Percentiles rank a stretch among this genome's conserved stretches.
phyloP scores from a whole-genome alignment of 2,797 vertebrate genomes.

The Podargus strigoides region DNA sequence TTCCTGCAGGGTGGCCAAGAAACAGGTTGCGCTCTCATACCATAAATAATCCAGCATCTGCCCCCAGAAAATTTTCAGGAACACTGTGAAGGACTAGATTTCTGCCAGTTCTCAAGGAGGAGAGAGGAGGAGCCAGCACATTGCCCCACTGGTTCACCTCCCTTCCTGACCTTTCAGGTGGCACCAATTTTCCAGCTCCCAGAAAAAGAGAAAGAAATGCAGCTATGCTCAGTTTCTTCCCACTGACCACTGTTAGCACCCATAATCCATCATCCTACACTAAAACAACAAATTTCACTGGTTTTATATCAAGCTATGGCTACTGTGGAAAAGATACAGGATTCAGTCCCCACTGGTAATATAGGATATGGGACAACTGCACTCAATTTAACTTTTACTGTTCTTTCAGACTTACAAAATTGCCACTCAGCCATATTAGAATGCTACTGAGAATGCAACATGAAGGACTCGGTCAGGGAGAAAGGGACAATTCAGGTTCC shows the following conservation, averaged over 20 bases:
- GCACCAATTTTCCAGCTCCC: neutral
- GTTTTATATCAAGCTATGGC: neutral
- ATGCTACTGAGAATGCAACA: neutral
- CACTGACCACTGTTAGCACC: neutral
- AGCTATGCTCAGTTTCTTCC: neutral
- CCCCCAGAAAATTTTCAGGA: neutral
- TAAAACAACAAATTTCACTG: neutral
- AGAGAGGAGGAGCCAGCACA: neutral
- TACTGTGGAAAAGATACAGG: neutral
- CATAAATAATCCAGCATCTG: neutral
- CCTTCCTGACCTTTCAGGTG: neutral
- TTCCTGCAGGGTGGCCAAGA: neutral
- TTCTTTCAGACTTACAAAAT: neutral
- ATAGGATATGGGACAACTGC: neutral
- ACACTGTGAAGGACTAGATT: neutral
- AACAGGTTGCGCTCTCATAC: neutral
- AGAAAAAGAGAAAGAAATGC: neutral
- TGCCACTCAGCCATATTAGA: neutral
- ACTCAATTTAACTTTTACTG: neutral
- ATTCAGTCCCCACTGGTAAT: neutral
- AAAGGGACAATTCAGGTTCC: neutral
- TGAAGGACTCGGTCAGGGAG: neutral
- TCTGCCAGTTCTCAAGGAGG: neutral
- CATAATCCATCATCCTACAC: neutral
- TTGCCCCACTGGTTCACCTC: neutral